Evolutionary conservation across 2,797 vertebrate genomes (phyloP).

Genomic region (Arctocebus calabarensis): DNA sequence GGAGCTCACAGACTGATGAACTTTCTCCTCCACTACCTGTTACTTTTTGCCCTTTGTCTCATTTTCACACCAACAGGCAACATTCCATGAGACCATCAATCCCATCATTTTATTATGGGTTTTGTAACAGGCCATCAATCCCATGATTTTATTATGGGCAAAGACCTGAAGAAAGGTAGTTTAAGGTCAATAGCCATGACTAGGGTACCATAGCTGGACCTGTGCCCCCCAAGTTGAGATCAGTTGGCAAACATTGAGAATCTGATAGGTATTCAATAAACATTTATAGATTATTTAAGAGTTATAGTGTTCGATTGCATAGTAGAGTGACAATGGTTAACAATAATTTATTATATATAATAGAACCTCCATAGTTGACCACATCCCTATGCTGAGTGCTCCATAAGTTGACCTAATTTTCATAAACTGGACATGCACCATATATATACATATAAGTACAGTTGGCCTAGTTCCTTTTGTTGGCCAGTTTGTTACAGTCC

Average conservation of each 20-base stretch:
- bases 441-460: no score
- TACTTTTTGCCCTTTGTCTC: neutral
- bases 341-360: neutral
- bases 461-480: no score
- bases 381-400: no score
- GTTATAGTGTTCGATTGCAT: neutral
- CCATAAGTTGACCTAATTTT: no score
- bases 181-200: neutral
- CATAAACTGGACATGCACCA: no score
- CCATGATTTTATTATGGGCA: neutral
- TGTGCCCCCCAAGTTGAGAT: neutral
- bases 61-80: neutral
- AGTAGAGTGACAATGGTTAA: neutral
- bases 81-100: neutral
- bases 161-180: neutral
- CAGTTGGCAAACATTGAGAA: neutral
- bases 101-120: neutral
- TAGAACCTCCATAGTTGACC: no score
- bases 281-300: conserved; percentile 5
- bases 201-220: neutral
- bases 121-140: neutral
- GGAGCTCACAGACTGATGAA: neutral
- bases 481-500: no score
- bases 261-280: neutral
- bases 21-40: neutral